Percentiles rank a stretch among this genome's conserved stretches.
Conservation (phyloP, 2,888 invertebrate species). For the Eilema sororculum region DNA sequence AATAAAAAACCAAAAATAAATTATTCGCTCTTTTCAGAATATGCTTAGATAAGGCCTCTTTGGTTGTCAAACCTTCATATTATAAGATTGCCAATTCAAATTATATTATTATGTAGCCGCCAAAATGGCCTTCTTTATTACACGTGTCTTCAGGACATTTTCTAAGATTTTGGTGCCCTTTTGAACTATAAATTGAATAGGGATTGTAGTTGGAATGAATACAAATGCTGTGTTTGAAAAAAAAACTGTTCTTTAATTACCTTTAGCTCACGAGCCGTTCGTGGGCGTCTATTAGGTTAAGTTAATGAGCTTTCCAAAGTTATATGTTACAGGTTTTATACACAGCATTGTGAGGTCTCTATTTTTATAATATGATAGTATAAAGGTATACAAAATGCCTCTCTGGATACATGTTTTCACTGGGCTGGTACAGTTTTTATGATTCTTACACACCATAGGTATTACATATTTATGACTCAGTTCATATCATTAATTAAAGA, state of each 20-base stretch:
- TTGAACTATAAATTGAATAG: background rate
- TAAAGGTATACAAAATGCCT: background rate
- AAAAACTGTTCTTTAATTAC: background rate
- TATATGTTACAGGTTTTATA: background rate
- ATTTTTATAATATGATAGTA: too few relatives aligned
- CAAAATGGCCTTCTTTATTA: conserved; percentile 18
- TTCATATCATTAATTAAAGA: too few relatives aligned
- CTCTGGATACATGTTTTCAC: too few relatives aligned
- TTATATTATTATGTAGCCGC: conserved; percentile 17
- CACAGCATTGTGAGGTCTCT: background rate
- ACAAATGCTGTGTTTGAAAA: too few relatives aligned
- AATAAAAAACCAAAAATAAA: conserved; percentile 47
- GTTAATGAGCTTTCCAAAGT: too few relatives aligned
- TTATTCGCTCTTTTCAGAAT: conserved; percentile 43
- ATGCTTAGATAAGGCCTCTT: conserved; percentile 37
- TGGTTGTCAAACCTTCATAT: conserved; percentile 39
- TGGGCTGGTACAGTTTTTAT: too few relatives aligned
- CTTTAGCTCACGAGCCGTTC: background rate
- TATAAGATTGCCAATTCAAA: conserved; percentile 39
- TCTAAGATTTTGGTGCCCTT: background rate
- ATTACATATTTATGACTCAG: too few relatives aligned
- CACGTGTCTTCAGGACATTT: background rate
- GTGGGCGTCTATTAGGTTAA: too few relatives aligned
- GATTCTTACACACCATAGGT: too few relatives aligned
- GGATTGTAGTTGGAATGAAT: background rate